phyloP scores from a whole-genome alignment of 2,797 vertebrate species.

The Botia almorhae region DNA sequence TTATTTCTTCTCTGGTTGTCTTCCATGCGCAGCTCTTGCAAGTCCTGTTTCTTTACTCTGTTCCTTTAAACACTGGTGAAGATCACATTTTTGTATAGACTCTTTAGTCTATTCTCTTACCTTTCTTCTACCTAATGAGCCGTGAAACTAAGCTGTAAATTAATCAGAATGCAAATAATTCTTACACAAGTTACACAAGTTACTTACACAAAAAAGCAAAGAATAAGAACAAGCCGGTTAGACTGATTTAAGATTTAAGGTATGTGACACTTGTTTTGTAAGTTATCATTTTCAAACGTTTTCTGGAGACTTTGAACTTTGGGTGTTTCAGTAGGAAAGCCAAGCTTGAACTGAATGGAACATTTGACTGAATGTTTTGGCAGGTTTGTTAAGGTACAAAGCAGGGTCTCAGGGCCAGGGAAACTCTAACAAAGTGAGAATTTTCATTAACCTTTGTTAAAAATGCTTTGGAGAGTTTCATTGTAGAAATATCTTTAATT shows the following conservation, averaged over 20 bases:
- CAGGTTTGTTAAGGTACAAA: neutral
- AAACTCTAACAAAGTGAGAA: neutral
- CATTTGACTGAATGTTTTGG: constrained; percentile 9
- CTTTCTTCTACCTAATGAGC: constrained; percentile 44
- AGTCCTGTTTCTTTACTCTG: too few species aligned
- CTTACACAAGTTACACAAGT: too few species aligned
- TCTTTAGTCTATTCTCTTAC: neutral
- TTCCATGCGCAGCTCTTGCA: constrained; percentile 65
- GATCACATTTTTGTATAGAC: constrained; percentile 52
- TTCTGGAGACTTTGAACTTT: neutral
- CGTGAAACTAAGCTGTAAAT: constrained; percentile 29
- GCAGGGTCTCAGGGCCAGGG: neutral
- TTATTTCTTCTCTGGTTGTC: constrained; percentile 68
- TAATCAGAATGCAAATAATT: neutral
- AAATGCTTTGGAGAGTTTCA: neutral
- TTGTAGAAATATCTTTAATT: neutral
- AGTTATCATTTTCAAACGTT: neutral
- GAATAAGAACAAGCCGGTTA: neutral
- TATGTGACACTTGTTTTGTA: neutral
- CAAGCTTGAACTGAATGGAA: neutral
- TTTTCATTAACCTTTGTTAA: neutral
- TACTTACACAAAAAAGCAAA: constrained; percentile 7
- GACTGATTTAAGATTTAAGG: constrained; percentile 13
- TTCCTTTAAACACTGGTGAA: neutral
- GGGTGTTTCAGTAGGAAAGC: neutral